Evolutionary conservation across 2,888 invertebrate genomes (phyloP).

Genomic region (Amblyteles armatorius): DNA sequence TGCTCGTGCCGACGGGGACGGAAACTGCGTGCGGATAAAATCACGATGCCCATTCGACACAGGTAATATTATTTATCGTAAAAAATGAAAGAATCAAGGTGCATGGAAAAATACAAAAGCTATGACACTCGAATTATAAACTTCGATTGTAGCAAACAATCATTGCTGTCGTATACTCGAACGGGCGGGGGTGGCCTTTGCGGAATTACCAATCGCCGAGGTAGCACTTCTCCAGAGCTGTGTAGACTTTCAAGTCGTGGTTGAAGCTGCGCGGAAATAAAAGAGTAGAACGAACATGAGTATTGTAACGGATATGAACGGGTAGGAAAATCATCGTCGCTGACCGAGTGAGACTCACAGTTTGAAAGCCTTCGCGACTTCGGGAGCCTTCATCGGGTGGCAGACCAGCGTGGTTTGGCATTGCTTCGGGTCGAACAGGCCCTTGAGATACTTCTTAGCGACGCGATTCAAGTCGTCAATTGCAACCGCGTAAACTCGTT

Average conservation of each 20-base stretch:
- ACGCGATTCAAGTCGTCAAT: slow-evolving; percentile 88
- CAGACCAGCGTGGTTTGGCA: slow-evolving; percentile 91
- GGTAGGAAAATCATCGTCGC: not conserved
- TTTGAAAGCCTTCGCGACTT: slow-evolving; percentile 88
- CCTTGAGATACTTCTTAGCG: slow-evolving; percentile 89
- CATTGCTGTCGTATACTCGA: slow-evolving; percentile 39
- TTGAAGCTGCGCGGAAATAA: slow-evolving; percentile 86
- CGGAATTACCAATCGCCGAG: slow-evolving; percentile 86
- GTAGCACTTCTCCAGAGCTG: slow-evolving; percentile 88
- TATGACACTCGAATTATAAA: slow-evolving; percentile 8
- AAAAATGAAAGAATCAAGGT: slow-evolving; percentile 48
- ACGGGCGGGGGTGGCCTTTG: no score
- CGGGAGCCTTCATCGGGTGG: slow-evolving; percentile 90
- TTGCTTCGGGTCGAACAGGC: slow-evolving; percentile 88
- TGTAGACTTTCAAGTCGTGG: slow-evolving; percentile 86
- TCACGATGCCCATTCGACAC: not conserved
- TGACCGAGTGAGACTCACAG: slow-evolving; percentile 85
- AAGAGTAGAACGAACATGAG: not conserved
- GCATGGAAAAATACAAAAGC: slow-evolving; percentile 55
- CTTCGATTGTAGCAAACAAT: slow-evolving; percentile 31
- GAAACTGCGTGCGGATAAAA: not conserved
- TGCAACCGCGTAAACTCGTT: slow-evolving; percentile 88
- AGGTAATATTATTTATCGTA: slow-evolving; percentile 45
- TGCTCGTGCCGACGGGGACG: not conserved
- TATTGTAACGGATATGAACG: not conserved